These are phyloP conservation scores for Hippolais icterina DNA, from an alignment of 2,113 vertebrate genomes.

Conservation along the genomic window DNA sequence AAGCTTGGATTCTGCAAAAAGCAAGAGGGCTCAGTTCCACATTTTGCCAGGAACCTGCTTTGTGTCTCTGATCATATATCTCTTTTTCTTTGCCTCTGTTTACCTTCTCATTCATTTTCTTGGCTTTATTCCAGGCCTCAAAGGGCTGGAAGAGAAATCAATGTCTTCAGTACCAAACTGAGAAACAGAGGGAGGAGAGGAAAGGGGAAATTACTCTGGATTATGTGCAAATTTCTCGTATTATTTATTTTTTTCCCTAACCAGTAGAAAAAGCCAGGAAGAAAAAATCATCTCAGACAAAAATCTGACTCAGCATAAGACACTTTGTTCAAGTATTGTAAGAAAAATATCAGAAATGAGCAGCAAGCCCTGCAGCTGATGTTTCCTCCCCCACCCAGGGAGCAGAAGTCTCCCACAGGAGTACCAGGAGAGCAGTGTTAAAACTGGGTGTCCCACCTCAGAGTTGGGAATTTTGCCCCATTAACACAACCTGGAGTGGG, in stretches of 20 bases:
- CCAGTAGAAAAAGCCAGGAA: neutral
- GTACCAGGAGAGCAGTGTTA: neutral
- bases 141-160: neutral
- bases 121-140: neutral
- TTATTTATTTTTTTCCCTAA: neutral
- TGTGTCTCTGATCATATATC: neutral
- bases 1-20: conserved; percentile 4
- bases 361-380: neutral
- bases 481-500: neutral
- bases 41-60: conserved; percentile 7
- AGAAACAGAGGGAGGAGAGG: neutral
- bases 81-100: conserved; percentile 27
- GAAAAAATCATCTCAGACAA: neutral
- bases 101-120: conserved; percentile 13
- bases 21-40: neutral
- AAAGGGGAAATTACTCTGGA: neutral
- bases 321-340: neutral
- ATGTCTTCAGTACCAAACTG: neutral
- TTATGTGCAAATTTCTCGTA: fast-evolving
- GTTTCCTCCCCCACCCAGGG: fast-evolving
- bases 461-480: fast-evolving
- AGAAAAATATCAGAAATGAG: neutral
- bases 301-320: neutral
- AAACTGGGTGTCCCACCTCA: neutral
- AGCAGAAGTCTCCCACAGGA: neutral